Base-by-base conservation (phyloP, 2,797 vertebrate genomes). In the Sebastes taczanowskii region DNA sequence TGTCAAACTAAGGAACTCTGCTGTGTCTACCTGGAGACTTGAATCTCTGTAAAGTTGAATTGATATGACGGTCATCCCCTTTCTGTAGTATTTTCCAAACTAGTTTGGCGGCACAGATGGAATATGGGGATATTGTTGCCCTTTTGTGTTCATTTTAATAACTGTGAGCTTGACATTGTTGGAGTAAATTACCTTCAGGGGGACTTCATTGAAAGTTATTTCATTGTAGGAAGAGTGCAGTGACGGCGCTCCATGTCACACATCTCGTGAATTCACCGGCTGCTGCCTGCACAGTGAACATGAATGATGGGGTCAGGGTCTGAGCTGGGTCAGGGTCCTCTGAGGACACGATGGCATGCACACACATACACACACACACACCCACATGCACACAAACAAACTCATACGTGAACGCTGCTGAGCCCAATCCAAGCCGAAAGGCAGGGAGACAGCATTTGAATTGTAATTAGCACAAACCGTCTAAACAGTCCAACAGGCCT, bases 391-490 rank as follows among this genome's bases (percentile, higher is more conserved):
- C 67, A 69, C n/a, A 74, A 27, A 73, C 27, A 68, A 49, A 46
- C 68, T 23, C 35, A n/a, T 23, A 72, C 49, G 74, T 46, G 71
- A 70, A 65, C 2, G 16, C 72, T 38, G 34, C 78, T 65, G 65
- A 82, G 35, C 22, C 27, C 77, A 79, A 72, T n/a, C 25, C 16
- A 7, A 72, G 64, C 81, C 80, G 84, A 88, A 72, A 86, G 65
- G 55, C 59, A 67, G 66, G 18, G 65, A 25, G 42, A 8, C 7
- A 6, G 56, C 74, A 13, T 69, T 67, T 32, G 77, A 85, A 88
- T 89, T 78, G 73, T 86, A 87, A 90, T 89, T 91, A 87, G 81
- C 64, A 29, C 11, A 20, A 76, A 27, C 7, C 65, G 74, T 74
- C 72, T 42, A 83, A 82, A 86, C 66, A 63, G 81, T 64, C 74